Conservation (phyloP, 2,888 invertebrate species). For the Himalopsyche tibetana region DNA sequence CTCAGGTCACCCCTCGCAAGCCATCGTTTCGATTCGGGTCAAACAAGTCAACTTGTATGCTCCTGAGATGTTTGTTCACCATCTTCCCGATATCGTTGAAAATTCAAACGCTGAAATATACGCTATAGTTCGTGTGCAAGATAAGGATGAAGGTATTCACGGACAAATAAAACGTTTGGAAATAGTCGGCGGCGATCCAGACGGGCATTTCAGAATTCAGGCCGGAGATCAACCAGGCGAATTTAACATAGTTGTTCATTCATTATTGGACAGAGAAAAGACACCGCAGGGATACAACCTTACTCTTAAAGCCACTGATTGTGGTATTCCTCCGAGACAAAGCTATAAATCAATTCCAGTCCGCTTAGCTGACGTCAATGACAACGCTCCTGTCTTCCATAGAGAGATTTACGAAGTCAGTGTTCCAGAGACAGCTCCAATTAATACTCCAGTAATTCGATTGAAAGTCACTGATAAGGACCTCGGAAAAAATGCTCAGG, state of each 20-base stretch:
- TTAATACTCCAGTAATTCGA: conserved; percentile 91
- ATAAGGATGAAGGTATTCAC: conserved; percentile 89
- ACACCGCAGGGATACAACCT: conserved; percentile 91
- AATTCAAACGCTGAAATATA: conserved; percentile 90
- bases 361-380: conserved; percentile 87
- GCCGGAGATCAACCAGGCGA: conserved; percentile 81
- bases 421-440: conserved; percentile 91
- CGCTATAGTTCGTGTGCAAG: conserved; percentile 90
- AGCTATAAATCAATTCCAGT: conserved; percentile 90
- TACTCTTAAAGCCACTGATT: conserved; percentile 90
- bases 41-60: conserved; percentile 90
- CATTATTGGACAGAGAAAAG: conserved; percentile 86
- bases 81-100: conserved; percentile 88
- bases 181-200: conserved; percentile 93
- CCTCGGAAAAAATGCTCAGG: conserved; percentile 88
- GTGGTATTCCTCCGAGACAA: conserved; percentile 86
- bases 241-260: conserved; percentile 87
- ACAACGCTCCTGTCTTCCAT: conserved; percentile 91
- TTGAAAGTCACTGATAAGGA: conserved; percentile 92
- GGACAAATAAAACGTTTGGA: conserved; percentile 89
- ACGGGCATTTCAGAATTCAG: conserved; percentile 89
- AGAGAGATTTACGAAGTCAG: conserved; percentile 91
- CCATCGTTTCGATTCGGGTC: conserved; percentile 86
- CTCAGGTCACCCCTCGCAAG: conserved; percentile 82
- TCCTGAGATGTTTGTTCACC: conserved; percentile 89